Percentiles rank a stretch among this genome's conserved stretches.
Conservation (phyloP, 2,888 invertebrate genomes). For the Caenorhabditis sulstoni region DNA sequence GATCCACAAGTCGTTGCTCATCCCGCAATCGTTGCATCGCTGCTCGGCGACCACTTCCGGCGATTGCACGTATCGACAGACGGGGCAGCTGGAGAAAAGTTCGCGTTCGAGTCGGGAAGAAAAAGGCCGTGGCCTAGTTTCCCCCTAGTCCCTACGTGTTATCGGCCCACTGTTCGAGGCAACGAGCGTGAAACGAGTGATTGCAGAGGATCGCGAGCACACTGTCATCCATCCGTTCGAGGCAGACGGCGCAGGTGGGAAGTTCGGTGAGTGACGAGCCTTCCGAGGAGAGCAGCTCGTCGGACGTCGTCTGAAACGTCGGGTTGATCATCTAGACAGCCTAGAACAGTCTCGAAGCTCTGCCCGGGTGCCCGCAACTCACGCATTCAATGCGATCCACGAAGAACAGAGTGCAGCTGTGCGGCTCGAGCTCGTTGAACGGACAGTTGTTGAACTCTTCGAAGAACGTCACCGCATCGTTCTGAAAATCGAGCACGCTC, state of each 20-base stretch:
- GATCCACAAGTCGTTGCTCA: slow-evolving; percentile 90
- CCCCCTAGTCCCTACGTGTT: slow-evolving; percentile 83
- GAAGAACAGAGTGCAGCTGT: slow-evolving; percentile 94
- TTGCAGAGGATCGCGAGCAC: slow-evolving; percentile 96
- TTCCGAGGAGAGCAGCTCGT: slow-evolving; percentile 36
- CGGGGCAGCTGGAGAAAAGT: slow-evolving; percentile 92
- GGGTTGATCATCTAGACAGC: no score
- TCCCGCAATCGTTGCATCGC: slow-evolving; percentile 86
- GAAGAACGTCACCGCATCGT: slow-evolving; percentile 92
- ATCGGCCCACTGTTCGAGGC: slow-evolving; percentile 96
- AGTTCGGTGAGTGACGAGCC: slow-evolving; percentile 85
- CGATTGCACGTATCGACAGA: slow-evolving; percentile 92
- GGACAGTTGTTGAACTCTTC: slow-evolving; percentile 92
- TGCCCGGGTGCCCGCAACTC: slow-evolving; percentile 75
- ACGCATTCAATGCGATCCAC: slow-evolving; percentile 93
- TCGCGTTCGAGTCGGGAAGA: no score
- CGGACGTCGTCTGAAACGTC: slow-evolving; percentile 56
- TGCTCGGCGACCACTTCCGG: slow-evolving; percentile 85
- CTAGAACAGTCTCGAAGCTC: neutral
- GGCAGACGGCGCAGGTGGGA: slow-evolving; percentile 96
- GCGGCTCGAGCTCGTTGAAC: slow-evolving; percentile 94
- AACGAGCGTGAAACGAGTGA: slow-evolving; percentile 96
- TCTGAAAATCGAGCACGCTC: slow-evolving; percentile 83
- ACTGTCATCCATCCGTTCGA: slow-evolving; percentile 95
- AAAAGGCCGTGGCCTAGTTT: neutral